Conservation (phyloP, 2,113 vertebrate genomes). For the Syngnathus typhle region DNA sequence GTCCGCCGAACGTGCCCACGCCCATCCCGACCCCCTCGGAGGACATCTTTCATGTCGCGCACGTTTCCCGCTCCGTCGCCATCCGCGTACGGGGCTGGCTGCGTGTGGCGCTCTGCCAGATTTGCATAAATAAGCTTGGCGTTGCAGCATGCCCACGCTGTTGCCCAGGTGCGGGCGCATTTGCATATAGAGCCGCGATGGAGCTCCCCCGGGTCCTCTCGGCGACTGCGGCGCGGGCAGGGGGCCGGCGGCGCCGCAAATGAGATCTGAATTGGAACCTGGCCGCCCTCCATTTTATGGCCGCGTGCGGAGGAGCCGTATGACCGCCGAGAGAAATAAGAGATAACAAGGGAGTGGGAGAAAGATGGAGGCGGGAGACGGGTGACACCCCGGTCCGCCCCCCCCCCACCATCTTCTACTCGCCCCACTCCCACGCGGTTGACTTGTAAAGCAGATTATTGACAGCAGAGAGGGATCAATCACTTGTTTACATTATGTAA, state of each 20-base stretch:
- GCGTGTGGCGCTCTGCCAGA: constrained; percentile 85
- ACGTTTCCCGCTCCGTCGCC: constrained; percentile 68
- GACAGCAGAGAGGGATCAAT: constrained; percentile 42
- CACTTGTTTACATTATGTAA: constrained; percentile 40
- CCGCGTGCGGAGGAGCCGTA: constrained; percentile 53
- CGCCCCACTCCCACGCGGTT: constrained; percentile 12
- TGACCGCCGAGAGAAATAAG: constrained; percentile 56
- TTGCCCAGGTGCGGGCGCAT: constrained; percentile 98
- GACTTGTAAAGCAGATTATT: constrained; percentile 34
- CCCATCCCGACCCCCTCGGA: constrained; percentile 28
- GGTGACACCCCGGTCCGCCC: constrained; percentile 35
- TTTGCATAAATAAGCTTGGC: constrained; percentile 99
- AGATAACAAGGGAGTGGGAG: constrained; percentile 41
- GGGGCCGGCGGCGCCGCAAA: constrained; percentile 86
- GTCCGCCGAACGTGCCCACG: neutral
- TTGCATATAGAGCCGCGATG: constrained; percentile 99
- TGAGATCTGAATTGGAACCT: constrained; percentile 96
- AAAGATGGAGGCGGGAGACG: constrained; percentile 30
- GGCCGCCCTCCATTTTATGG: constrained; percentile 72
- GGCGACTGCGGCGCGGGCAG: constrained; percentile 88
- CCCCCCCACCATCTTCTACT: neutral
- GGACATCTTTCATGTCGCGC: constrained; percentile 52
- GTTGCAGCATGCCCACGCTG: constrained; percentile 87
- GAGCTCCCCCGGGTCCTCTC: constrained; percentile 97
- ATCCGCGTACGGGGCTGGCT: constrained; percentile 79